Evolutionary conservation across 1,140 invertebrate genomes (phyloP), one percentile per base, ranked within the genome.

Genomic region (Bilobella aurantiaca): DNA sequence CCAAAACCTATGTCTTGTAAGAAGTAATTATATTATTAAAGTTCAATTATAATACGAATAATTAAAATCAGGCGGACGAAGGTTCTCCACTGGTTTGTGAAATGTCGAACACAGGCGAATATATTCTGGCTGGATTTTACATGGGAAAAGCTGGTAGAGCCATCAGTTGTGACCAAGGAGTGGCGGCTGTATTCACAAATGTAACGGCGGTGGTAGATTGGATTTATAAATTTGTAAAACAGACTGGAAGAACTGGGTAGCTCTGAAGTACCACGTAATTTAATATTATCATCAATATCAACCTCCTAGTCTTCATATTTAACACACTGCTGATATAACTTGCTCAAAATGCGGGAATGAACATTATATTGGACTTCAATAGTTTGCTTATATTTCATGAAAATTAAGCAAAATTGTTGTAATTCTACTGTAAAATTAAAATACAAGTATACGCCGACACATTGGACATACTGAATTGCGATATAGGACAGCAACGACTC

Each of bases 81-180:
- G 61, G 64, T 28, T 60, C 59, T 18, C 60, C 64, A 14, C 30
- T 64, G 8, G 46, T 69, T 25, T 65, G 60, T 37, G 37, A 64
- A 42, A 31, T 37, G 12, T 21, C 25, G 12, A 5, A 14, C 5
- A 65, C 31, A 25, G 68, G 68, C n/a, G 53, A 46, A 3, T 66
- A 66, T 27, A 57, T 53, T 12, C 57, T 69, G 18, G 64, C 58
- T 32, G 68, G 68, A 3, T 23, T 69, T 8, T 28, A n/a, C 18
- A 60, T 46, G 49, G 49, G 21, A 23, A 23, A 5, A 3, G 8
- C 12, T 23, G 8, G 37, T 8, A n/a, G 62, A 58, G 37, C 29
- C 12, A 21, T 27, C 3, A 56, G 16, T 2, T 59, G 56, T 32
- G 49, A 25, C 25, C n/a, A n/a, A n/a, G 57, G 31, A 32, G 47